phyloP scores from a whole-genome alignment of 2,888 invertebrate genomes.

The Andrena hattorfiana region DNA sequence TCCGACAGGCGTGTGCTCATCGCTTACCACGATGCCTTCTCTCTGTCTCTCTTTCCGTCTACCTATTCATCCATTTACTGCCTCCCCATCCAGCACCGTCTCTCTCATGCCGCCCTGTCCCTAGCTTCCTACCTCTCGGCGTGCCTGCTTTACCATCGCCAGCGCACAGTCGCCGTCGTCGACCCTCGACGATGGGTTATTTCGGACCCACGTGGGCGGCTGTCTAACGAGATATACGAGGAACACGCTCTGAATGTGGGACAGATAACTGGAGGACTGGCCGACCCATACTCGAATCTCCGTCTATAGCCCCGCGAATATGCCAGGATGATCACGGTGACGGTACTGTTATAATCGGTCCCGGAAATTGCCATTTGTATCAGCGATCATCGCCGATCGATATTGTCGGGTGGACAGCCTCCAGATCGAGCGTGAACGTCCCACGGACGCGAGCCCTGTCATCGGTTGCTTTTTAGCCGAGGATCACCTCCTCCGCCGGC shows the following conservation, averaged over 20 bases:
- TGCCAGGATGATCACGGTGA: constrained; percentile 56
- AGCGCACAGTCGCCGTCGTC: constrained; percentile 26
- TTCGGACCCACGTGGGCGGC: constrained; percentile 72
- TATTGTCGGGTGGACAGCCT: neutral
- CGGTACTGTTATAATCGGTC: constrained; percentile 44
- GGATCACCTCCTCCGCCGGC: neutral
- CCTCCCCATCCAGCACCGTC: neutral
- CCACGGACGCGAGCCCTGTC: neutral
- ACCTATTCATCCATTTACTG: constrained; percentile 47
- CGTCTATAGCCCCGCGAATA: constrained; percentile 48
- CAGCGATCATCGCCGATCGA: constrained; percentile 9
- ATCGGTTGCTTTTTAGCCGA: neutral
- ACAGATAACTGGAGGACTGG: constrained; percentile 60
- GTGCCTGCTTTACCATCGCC: constrained; percentile 46
- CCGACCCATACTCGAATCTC: constrained; percentile 47
- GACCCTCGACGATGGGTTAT: constrained; percentile 59
- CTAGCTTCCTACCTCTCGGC: constrained; percentile 6
- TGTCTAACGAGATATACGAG: constrained; percentile 71
- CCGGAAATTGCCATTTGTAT: constrained; percentile 46
- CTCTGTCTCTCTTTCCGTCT: constrained; percentile 44
- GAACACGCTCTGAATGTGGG: constrained; percentile 69
- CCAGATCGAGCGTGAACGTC: neutral
- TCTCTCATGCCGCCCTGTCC: neutral
- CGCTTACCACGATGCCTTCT: constrained; percentile 68
- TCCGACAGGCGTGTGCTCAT: constrained; percentile 71